Percentiles rank a stretch among this genome's conserved stretches.
Conservation (phyloP, 2,113 vertebrate species). For the Dicrurus megarhynchus region DNA sequence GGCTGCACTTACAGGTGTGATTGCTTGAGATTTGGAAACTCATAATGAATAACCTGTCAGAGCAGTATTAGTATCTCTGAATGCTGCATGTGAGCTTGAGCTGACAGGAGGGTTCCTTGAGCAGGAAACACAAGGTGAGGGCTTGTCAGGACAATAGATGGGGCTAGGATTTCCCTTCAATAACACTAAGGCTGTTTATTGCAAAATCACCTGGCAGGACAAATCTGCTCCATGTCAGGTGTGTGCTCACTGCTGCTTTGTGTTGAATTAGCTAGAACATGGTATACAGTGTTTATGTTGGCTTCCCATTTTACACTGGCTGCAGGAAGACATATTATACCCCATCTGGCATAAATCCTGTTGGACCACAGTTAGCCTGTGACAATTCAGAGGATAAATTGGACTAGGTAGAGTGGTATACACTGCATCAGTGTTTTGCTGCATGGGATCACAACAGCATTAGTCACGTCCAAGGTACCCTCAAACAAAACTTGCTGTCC, state of each 20-base stretch:
- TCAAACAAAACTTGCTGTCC: neutral
- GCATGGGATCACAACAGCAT: neutral
- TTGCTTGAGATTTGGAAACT: neutral
- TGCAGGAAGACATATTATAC: neutral
- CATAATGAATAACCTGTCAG: neutral
- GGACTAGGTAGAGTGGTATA: neutral
- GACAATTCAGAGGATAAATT: constrained; percentile 15
- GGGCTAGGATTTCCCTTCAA: neutral
- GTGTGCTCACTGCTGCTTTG: neutral
- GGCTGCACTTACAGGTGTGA: neutral
- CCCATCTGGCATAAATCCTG: constrained; percentile 7
- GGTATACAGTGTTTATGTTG: neutral
- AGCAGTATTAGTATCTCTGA: neutral
- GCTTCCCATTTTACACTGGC: neutral
- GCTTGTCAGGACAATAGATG: neutral
- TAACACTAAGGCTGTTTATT: neutral
- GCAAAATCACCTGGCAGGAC: constrained; percentile 20
- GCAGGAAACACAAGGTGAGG: neutral
- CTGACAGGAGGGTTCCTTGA: neutral
- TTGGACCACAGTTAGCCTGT: neutral
- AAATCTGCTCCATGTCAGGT: neutral
- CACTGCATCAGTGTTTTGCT: neutral
- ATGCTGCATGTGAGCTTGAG: neutral
- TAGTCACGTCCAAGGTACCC: neutral
- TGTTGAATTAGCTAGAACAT: constrained; percentile 19